Evolutionary conservation across 30 jellyfish, hydroid and myxozoan genomes (phyloP), one percentile per base, ranked within the genome.

Genomic region (Mastigias papua): DNA sequence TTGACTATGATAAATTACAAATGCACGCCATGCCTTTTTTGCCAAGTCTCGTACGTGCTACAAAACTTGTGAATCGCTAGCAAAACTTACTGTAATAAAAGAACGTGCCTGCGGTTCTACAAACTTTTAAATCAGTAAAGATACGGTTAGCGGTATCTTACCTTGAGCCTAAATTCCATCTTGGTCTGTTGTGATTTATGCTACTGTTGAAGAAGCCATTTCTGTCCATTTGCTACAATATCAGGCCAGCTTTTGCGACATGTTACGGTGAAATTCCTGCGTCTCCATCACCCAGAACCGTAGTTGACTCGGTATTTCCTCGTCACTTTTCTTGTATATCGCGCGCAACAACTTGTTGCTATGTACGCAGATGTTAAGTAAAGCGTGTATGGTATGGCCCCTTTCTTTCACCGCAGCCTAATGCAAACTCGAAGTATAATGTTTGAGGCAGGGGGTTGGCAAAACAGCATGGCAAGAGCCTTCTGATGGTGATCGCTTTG

Each of bases 281-380:
- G 25, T 54, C 2, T 21, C 0, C 27, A 11, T 54, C 7, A 25
- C 67, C 67, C 7, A 16, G 3, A 21, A 21, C 60, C 6, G 6
- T 19, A 21, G 67, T 54, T 54, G 27, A 25, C 74, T 25, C 15
- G 21, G 42, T 63, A 63, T 63, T 63, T 22, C 74, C 46, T 63
- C 23, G 74, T 63, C n/a, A n/a, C n/a, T n/a, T n/a, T n/a, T n/a
- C n/a, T n/a, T n/a, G n/a, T n/a, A n/a, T n/a, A n/a, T 63, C 6
- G 19, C 74, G 37, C 8, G 74, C 0, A 63, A 22, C 37, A 13
- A 2, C 29, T 25, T 23, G 88, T 77, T 77, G 88, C 88, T 77
- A 77, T 50, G 88, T 58, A 34, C 27, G 88, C 88, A 77, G 88
- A 77, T 77, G 88, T 77, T 42, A 29, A 48, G 76, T 30, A 77